Conservation (phyloP, 1,140 invertebrate species). For the Drosophila teissieri region DNA sequence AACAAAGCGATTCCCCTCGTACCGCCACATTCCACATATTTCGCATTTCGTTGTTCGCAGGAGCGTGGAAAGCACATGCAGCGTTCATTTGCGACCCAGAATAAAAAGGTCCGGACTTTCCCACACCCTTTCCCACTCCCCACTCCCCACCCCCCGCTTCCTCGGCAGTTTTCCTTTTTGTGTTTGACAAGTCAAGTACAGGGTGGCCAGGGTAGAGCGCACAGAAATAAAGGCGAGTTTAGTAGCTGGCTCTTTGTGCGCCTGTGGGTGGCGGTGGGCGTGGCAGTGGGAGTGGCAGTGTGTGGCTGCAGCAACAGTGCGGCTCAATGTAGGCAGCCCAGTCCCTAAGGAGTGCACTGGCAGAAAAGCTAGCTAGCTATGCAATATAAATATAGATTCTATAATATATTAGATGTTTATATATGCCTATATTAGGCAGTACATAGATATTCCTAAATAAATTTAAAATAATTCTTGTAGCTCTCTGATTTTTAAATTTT, state of each 20-base stretch:
- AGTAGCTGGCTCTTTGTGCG: slow-evolving; percentile 13
- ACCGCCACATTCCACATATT: slow-evolving; percentile 31
- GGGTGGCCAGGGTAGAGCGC: slow-evolving; percentile 25
- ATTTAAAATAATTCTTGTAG: too few relatives aligned
- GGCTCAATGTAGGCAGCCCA: slow-evolving; percentile 32
- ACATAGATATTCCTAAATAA: too few relatives aligned
- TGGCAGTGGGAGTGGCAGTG: slow-evolving; percentile 11
- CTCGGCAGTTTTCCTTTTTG: slow-evolving; percentile 11
- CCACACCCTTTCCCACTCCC: neutral
- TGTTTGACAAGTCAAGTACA: slow-evolving; percentile 74
- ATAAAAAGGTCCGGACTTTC: slow-evolving; percentile 25
- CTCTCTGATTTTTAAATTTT: too few relatives aligned
- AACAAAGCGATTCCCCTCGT: slow-evolving; percentile 16
- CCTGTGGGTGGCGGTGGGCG: slow-evolving; percentile 10
- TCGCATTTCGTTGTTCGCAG: slow-evolving; percentile 37
- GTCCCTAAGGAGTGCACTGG: slow-evolving; percentile 20
- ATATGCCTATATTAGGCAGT: neutral
- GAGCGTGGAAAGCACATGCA: slow-evolving; percentile 43
- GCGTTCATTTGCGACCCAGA: slow-evolving; percentile 44
- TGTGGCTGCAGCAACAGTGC: slow-evolving; percentile 22
- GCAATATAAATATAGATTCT: too few relatives aligned
- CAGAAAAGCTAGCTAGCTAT: neutral
- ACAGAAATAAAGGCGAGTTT: slow-evolving; percentile 42
- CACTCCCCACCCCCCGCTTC: neutral
- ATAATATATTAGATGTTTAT: too few relatives aligned